Base-by-base conservation (phyloP, 1,140 invertebrate genomes). In the Pygmarrhopalites habei region DNA sequence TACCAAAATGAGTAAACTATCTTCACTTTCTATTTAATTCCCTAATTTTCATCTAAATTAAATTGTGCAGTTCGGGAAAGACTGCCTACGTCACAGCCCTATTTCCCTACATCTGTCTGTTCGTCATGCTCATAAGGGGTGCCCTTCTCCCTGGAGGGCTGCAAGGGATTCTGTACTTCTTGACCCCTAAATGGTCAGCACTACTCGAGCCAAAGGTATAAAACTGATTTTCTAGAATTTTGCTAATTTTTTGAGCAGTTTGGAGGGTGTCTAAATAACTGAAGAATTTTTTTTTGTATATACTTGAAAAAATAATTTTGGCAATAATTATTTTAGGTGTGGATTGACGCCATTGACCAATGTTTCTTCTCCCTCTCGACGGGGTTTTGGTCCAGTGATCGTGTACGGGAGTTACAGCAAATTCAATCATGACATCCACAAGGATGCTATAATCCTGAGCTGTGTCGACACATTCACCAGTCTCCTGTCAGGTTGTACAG, bases 121-220 rank as follows among this genome's bases (percentile, higher is more conserved):
- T 89, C 2, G 82, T 84, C 1, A 73, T 93, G 0, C 77, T 94
- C 1, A 80, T 89, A 12, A 80, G 84, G 62, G 87, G 86, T 1
- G 76, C 83, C 0, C 89, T 88, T 1, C 75, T 93, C 56, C 81
- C 85, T 4, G 90, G 90, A 1, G 86, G 89, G 1, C 74, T 73
- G 0, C 78, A 86, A 46, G 90, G 90, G 10, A 88, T 93, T 35
- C 69, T 83, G 0, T 90, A 86, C 72, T 88, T 90, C 71, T 73
- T 90, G 19, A 83, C 78, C 19, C 87, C 87, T 0, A 74, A 86
- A 53, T 88, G 86, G 86, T 70, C 77, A 3, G 81, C 83, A 68
- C 75, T 89, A 1, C 76, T 85, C 23, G 80, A 85, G 57, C 79
- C 85, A 0, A 77, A 81, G 65, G 85, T 84, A 26, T 15, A 35